These are phyloP conservation scores for Bursaphelenchus okinawaensis DNA, from an alignment of 2,888 invertebrate species.

Conservation along the genomic window DNA sequence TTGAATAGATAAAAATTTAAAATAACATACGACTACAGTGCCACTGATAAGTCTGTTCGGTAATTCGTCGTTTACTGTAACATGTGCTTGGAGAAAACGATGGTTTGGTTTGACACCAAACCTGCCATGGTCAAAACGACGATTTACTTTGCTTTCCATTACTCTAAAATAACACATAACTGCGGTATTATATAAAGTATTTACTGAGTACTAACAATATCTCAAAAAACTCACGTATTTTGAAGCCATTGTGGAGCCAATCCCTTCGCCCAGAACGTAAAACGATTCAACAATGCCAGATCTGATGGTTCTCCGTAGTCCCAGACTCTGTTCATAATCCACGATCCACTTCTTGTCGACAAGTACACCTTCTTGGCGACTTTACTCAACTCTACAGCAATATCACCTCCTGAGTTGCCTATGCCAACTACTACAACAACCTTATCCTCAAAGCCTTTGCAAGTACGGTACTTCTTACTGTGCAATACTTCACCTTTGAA, in stretches of 20 bases:
- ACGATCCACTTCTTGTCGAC: constrained; percentile 61
- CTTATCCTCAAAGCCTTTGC: constrained; percentile 56
- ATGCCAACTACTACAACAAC: constrained; percentile 60
- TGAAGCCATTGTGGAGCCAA: constrained; percentile 22
- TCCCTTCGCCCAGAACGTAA: constrained; percentile 21
- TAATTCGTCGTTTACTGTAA: constrained; percentile 59
- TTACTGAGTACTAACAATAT: neutral
- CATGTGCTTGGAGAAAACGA: constrained; percentile 28
- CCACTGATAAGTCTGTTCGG: constrained; percentile 59
- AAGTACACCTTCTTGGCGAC: constrained; percentile 57
- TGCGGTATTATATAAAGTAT: neutral
- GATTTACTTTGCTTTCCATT: constrained; percentile 35
- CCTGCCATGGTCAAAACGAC: constrained; percentile 51
- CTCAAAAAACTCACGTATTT: constrained; percentile 21
- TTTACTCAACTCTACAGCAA: constrained; percentile 60
- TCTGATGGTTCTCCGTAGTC: constrained; percentile 29
- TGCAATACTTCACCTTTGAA: constrained; percentile 52
- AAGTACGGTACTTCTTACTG: constrained; percentile 40
- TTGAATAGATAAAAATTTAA: neutral
- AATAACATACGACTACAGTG: constrained; percentile 25
- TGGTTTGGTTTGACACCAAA: constrained; percentile 59
- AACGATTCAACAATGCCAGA: constrained; percentile 21
- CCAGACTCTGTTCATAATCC: constrained; percentile 60
- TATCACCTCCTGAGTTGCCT: constrained; percentile 61
- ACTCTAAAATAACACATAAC: constrained; percentile 14